Conservation (phyloP, 2,888 invertebrate genomes). For the Thera britannica region DNA sequence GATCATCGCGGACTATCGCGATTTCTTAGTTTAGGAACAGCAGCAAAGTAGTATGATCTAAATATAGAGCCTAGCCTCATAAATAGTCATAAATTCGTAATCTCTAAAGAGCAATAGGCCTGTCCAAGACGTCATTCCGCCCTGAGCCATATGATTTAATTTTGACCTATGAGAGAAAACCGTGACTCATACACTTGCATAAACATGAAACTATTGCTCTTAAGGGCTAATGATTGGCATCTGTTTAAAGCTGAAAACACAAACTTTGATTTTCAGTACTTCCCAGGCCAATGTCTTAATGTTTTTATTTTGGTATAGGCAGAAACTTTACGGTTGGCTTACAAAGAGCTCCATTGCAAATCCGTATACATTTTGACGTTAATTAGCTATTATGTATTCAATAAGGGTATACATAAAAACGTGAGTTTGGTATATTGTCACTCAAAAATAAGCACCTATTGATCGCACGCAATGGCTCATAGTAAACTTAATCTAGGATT, state of each 20-base stretch:
- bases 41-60: constrained; percentile 2
- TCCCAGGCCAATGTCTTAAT: no score
- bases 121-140: constrained; percentile 34
- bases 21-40: no score
- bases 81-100: constrained; percentile 10
- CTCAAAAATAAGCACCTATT: constrained; percentile 15
- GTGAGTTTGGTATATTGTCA: constrained; percentile 29
- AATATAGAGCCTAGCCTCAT: constrained; percentile 4
- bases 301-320: background rate
- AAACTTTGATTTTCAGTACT: no score
- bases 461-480: constrained; percentile 5
- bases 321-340: background rate
- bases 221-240: no score
- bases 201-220: constrained; percentile 23
- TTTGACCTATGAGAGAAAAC: constrained; percentile 46
- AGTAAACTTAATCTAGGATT: background rate
- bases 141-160: constrained; percentile 46
- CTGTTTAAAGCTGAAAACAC: no score
- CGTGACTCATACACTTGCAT: constrained; percentile 38
- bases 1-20: no score
- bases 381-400: constrained; percentile 29
- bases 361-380: constrained; percentile 4
- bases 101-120: constrained; percentile 18
- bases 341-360: constrained; percentile 15
- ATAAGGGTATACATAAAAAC: constrained; percentile 19